These are phyloP conservation scores for Bettongia penicillata DNA, from an alignment of 2,113 vertebrate species.

Conservation along the genomic window DNA sequence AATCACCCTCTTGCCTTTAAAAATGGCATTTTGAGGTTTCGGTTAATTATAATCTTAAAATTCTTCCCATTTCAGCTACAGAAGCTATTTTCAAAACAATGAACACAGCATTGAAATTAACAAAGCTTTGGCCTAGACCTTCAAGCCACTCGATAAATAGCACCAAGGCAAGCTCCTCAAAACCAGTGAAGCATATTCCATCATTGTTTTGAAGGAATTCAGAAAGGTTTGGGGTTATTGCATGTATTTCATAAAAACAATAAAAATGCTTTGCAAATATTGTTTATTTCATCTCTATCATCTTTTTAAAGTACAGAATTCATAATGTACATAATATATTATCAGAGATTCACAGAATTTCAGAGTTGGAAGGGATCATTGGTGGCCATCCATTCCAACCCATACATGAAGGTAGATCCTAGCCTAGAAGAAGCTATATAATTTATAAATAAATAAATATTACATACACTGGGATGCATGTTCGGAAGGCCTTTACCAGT, in stretches of 20 bases:
- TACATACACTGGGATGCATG: neutral
- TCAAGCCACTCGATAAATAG: neutral
- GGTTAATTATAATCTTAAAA: neutral
- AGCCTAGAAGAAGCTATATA: neutral
- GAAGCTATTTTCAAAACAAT: neutral
- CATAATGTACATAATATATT: neutral
- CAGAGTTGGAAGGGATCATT: neutral
- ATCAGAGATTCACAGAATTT: neutral
- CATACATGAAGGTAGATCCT: neutral
- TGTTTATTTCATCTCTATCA: neutral
- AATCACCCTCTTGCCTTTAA: neutral
- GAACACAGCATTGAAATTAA: no score
- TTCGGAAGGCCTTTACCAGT: neutral
- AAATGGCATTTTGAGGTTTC: neutral
- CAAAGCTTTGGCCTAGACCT: neutral
- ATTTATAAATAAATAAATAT: conserved; percentile 1
- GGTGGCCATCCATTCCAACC: neutral
- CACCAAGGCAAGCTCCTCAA: neutral
- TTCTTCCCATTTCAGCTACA: neutral
- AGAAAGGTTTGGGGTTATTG: neutral
- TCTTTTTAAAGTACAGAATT: neutral
- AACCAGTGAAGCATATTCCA: neutral
- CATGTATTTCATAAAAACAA: neutral
- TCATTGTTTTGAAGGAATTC: neutral
- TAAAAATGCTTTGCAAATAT: neutral